phyloP scores from a whole-genome alignment of 1,140 invertebrate genomes.

The Pseudomyrmex cubaensis region DNA sequence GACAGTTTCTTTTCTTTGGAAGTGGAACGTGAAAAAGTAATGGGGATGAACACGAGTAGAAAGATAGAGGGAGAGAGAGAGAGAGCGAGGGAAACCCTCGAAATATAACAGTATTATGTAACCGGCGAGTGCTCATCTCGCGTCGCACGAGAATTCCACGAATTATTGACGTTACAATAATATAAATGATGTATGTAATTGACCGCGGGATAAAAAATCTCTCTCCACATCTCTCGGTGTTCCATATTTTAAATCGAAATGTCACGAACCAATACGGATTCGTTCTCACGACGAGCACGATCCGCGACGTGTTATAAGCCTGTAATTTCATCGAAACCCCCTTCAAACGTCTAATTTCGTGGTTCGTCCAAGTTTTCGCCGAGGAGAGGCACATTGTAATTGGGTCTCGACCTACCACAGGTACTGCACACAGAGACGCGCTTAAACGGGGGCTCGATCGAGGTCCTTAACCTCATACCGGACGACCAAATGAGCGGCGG shows the following conservation, averaged over 20 bases:
- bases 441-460: slow-evolving; percentile 54
- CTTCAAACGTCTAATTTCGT: slow-evolving; percentile 57
- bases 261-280: slow-evolving; percentile 33
- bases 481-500: slow-evolving; percentile 42
- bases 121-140: background rate
- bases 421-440: slow-evolving; percentile 35
- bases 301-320: slow-evolving; percentile 42
- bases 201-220: slow-evolving; percentile 11
- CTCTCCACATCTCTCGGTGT: slow-evolving; percentile 17
- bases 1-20: background rate
- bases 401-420: slow-evolving; percentile 59
- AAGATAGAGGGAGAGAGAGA: no score
- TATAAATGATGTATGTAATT: background rate
- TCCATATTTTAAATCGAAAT: slow-evolving; percentile 49
- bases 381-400: slow-evolving; percentile 48
- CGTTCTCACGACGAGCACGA: slow-evolving; percentile 49
- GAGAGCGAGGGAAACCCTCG: background rate
- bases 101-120: background rate
- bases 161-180: background rate
- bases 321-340: slow-evolving; percentile 58
- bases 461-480: slow-evolving; percentile 55
- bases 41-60: no score
- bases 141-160: background rate
- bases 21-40: background rate
- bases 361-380: slow-evolving; percentile 57